Evolutionary conservation across 2,113 vertebrate species (phyloP).

Genomic region (Microcebus griseorufus): DNA sequence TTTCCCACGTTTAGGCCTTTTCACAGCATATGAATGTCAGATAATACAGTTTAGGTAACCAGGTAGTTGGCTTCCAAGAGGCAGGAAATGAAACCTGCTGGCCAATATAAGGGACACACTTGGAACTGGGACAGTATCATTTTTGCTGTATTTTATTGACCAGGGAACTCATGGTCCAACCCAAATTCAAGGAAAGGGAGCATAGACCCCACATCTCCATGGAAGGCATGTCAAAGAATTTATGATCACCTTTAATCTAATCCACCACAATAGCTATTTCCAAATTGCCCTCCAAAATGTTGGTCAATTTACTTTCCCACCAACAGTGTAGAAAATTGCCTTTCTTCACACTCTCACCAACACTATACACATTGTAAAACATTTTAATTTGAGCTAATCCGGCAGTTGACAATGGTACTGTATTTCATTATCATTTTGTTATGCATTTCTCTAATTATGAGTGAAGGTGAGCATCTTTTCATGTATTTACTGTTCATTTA

Average conservation of each 20-base stretch:
- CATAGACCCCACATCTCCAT: neutral
- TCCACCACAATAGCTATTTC: neutral
- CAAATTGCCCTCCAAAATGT: neutral
- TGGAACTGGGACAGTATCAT: neutral
- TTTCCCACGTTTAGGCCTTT: neutral
- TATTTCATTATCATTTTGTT: neutral
- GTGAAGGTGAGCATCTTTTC: conserved; percentile 15
- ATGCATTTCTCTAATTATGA: neutral
- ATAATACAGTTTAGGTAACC: neutral
- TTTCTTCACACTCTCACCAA: neutral
- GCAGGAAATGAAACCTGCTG: neutral
- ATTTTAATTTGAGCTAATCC: neutral
- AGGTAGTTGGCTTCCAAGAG: neutral
- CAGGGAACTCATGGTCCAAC: neutral
- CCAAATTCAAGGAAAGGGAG: neutral
- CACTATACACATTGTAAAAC: neutral
- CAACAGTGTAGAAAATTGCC: neutral
- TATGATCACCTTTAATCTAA: neutral
- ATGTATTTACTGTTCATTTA: neutral
- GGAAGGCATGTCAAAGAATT: neutral
- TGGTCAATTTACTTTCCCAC: neutral
- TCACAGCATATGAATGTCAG: neutral
- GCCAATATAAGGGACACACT: neutral
- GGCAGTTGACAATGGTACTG: neutral
- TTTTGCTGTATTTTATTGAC: conserved; percentile 18